phyloP scores from a whole-genome alignment of 2,888 invertebrate species.

The Nezara viridula region DNA sequence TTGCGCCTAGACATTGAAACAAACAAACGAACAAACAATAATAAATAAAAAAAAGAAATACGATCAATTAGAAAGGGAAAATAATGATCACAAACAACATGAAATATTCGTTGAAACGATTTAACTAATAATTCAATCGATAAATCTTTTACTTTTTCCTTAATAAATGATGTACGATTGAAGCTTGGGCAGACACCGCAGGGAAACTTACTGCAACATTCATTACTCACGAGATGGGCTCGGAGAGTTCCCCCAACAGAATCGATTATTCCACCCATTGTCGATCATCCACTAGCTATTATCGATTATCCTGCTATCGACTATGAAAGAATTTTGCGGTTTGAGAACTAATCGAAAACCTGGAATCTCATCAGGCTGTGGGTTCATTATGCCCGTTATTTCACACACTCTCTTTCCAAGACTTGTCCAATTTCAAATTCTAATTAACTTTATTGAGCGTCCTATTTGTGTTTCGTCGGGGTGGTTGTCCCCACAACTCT shows the following conservation, averaged over 20 bases:
- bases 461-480: not conserved
- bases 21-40: too few relatives aligned
- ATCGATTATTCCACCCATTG: constrained; percentile 1
- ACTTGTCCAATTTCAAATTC: not conserved
- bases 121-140: not conserved
- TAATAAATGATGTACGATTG: not conserved
- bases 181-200: not conserved
- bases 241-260: not conserved
- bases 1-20: too few relatives aligned
- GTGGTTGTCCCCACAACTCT: too few relatives aligned
- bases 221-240: not conserved
- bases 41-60: too few relatives aligned
- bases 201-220: not conserved
- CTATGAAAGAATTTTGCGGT: not conserved
- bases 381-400: not conserved
- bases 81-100: not conserved
- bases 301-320: not conserved
- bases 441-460: not conserved
- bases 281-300: not conserved
- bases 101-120: not conserved
- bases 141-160: not conserved
- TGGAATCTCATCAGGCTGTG: not conserved
- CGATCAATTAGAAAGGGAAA: too few relatives aligned
- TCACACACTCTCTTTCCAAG: not conserved
- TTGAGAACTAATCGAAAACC: not conserved